Evolutionary conservation across 2,888 invertebrate species (phyloP).

Genomic region (Drosophila barbarae): DNA sequence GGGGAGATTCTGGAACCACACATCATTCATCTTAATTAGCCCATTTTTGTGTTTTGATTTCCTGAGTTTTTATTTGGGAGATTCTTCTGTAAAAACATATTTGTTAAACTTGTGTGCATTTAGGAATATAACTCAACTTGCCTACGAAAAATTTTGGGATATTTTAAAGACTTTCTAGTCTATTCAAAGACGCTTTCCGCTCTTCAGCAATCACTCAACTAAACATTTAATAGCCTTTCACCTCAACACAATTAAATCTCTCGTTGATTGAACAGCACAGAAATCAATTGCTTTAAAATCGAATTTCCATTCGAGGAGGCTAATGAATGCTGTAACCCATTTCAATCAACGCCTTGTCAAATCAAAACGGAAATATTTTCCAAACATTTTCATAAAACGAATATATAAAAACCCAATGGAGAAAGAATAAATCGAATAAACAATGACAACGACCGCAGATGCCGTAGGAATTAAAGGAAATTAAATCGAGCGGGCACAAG

Average conservation of each 20-base stretch:
- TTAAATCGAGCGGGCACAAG: constrained; percentile 57
- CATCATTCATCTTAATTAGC: constrained; percentile 25
- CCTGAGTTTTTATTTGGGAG: not conserved
- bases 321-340: constrained; percentile 54
- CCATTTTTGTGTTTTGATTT: constrained; percentile 8
- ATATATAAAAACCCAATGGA: constrained; percentile 3
- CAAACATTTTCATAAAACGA: constrained; percentile 61
- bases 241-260: constrained; percentile 18
- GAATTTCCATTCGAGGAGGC: constrained; percentile 11
- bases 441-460: constrained; percentile 16
- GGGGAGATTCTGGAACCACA: constrained; percentile 5
- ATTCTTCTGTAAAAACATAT: too few relatives aligned
- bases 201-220: constrained; percentile 9
- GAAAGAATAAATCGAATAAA: constrained; percentile 36
- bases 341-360: constrained; percentile 66
- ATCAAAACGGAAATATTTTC: constrained; percentile 69
- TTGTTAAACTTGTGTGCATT: not conserved
- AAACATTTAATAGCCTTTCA: constrained; percentile 9
- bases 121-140: too few relatives aligned
- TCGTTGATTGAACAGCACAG: constrained; percentile 52
- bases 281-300: constrained; percentile 45
- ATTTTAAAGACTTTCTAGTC: not conserved
- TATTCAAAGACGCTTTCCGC: not conserved
- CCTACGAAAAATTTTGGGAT: not conserved
- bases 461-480: constrained; percentile 60